Percentiles rank a stretch among this genome's conserved stretches.
phyloP scores from a whole-genome alignment of 1,140 invertebrate species.

The Solen grandis region DNA sequence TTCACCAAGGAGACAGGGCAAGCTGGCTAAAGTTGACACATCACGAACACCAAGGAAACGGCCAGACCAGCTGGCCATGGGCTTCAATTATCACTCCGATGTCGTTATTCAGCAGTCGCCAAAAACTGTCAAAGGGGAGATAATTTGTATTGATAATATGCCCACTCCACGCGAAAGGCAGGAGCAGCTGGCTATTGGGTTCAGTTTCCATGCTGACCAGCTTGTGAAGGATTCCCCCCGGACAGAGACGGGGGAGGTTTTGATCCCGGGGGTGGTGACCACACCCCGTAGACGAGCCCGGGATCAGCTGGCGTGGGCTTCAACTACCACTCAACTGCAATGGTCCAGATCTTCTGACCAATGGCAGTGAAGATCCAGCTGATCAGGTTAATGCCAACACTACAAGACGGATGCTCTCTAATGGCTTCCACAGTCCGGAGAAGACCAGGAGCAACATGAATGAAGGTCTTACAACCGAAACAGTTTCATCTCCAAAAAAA shows the following conservation, averaged over 20 bases:
- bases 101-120: conserved; percentile 40
- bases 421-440: no score
- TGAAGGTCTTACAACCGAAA: no score
- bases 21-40: conserved; percentile 22
- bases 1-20: background rate
- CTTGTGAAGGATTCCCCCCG: conserved; percentile 33
- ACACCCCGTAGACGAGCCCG: conserved; percentile 14
- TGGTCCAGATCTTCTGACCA: conserved; percentile 26
- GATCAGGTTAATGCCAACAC: background rate
- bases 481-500: no score
- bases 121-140: conserved; percentile 32
- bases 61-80: conserved; percentile 39
- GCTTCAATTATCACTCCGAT: conserved; percentile 47
- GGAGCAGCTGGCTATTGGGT: conserved; percentile 43
- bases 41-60: conserved; percentile 16
- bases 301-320: conserved; percentile 52
- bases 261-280: conserved; percentile 13
- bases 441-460: no score
- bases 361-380: background rate
- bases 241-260: background rate
- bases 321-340: conserved; percentile 38
- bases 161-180: background rate
- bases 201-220: conserved; percentile 38
- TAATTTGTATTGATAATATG: conserved; percentile 29
- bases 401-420: background rate